Conservation (phyloP, 2,888 invertebrate genomes). For the Orgyia antiqua region DNA sequence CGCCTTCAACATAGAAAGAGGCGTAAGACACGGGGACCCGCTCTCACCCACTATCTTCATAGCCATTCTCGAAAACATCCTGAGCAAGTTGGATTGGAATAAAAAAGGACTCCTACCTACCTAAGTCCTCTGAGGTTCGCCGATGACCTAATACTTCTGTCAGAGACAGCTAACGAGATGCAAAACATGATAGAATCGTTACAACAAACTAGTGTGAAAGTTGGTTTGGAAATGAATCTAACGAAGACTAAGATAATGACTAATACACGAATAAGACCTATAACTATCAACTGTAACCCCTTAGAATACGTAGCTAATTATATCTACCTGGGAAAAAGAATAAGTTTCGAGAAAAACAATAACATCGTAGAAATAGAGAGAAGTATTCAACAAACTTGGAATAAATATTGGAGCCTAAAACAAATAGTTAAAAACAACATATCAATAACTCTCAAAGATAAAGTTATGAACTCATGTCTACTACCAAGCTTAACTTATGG, state of each 20-base stretch:
- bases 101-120: too few species aligned
- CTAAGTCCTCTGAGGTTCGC: conserved; percentile 3
- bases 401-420: too few species aligned
- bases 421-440: too few species aligned
- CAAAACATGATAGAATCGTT: not conserved
- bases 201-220: not conserved
- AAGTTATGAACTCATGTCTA: not conserved
- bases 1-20: not conserved
- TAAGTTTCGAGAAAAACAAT: conserved; percentile 1
- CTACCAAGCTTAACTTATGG: not conserved
- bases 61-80: too few species aligned
- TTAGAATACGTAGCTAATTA: conserved; percentile 2
- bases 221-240: conserved; percentile 3
- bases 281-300: not conserved
- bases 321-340: conserved; percentile 3
- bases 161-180: not conserved
- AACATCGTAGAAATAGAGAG: too few species aligned
- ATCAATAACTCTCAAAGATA: too few species aligned
- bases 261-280: too few species aligned
- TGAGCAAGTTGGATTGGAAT: too few species aligned
- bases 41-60: too few species aligned
- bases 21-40: not conserved
- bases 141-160: conserved; percentile 1
- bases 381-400: too few species aligned
- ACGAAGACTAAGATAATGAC: conserved; percentile 3